These are phyloP conservation scores for Apodemus agrarius DNA, from an alignment of 2,797 vertebrate species.

Conservation along the genomic window DNA sequence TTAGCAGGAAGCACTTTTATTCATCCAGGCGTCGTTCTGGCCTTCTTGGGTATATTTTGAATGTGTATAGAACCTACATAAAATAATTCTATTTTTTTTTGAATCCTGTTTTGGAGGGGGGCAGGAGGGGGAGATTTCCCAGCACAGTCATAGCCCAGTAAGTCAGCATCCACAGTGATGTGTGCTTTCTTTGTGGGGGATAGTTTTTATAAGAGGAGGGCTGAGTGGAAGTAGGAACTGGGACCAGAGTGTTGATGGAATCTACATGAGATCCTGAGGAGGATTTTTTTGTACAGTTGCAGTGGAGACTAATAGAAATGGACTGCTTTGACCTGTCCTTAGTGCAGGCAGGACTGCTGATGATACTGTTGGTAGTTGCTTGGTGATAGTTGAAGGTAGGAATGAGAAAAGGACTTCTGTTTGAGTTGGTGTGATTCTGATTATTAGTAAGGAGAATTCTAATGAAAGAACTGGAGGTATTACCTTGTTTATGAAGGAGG, in stretches of 20 bases:
- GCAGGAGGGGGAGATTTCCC: neutral
- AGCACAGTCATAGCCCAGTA: neutral
- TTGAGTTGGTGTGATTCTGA: neutral
- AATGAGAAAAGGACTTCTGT: slow-evolving; percentile 41
- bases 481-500: neutral
- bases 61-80: neutral
- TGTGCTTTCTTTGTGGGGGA: neutral
- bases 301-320: neutral
- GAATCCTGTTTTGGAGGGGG: neutral
- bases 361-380: neutral
- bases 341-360: neutral
- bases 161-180: slow-evolving; percentile 25
- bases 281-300: neutral
- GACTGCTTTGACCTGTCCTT: neutral
- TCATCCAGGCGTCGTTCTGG: neutral
- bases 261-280: neutral
- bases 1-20: neutral
- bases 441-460: slow-evolving; percentile 24
- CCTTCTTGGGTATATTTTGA: neutral
- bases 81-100: neutral
- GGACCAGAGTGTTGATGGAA: neutral
- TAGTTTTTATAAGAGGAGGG: slow-evolving; percentile 2
- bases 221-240: neutral
- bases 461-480: slow-evolving; percentile 1
- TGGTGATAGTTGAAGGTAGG: neutral